Percentiles rank a stretch among this genome's conserved stretches.
Conservation (phyloP, 2,113 vertebrate species). For the Zingel zingel region DNA sequence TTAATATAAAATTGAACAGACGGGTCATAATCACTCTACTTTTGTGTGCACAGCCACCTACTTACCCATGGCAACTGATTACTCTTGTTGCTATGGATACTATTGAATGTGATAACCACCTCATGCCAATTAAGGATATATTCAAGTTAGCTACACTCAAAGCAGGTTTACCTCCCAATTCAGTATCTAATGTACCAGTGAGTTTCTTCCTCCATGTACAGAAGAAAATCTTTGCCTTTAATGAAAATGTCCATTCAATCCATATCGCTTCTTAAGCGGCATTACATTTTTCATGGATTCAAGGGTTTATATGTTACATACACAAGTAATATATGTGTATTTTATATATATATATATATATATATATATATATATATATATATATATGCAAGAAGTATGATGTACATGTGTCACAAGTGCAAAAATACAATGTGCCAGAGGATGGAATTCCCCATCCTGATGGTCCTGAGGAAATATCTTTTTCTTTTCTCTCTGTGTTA, state of each 20-base stretch:
- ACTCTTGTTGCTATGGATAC: conserved; percentile 64
- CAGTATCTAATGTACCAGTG: not conserved
- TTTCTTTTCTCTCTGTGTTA: not conserved
- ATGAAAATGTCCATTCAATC: not conserved
- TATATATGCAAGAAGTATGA: not conserved
- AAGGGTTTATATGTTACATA: not conserved
- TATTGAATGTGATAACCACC: conserved; percentile 20
- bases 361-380: too few relatives aligned
- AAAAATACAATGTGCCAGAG: not conserved
- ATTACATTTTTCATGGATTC: not conserved
- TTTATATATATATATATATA: too few relatives aligned
- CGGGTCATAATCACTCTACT: conserved; percentile 25
- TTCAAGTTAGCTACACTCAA: conserved; percentile 20
- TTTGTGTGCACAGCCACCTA: conserved; percentile 18
- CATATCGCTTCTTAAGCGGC: not conserved
- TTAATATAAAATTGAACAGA: not conserved
- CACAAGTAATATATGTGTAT: not conserved
- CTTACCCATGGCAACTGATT: conserved; percentile 20
- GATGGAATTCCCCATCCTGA: not conserved
- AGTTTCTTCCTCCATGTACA: not conserved
- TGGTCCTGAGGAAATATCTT: not conserved
- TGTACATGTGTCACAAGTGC: not conserved
- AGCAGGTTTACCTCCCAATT: not conserved
- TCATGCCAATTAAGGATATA: conserved; percentile 21
- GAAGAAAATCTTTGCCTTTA: not conserved